These are phyloP conservation scores for Cyrtonyx montezumae DNA, from an alignment of 2,113 vertebrate species.

Conservation along the genomic window DNA sequence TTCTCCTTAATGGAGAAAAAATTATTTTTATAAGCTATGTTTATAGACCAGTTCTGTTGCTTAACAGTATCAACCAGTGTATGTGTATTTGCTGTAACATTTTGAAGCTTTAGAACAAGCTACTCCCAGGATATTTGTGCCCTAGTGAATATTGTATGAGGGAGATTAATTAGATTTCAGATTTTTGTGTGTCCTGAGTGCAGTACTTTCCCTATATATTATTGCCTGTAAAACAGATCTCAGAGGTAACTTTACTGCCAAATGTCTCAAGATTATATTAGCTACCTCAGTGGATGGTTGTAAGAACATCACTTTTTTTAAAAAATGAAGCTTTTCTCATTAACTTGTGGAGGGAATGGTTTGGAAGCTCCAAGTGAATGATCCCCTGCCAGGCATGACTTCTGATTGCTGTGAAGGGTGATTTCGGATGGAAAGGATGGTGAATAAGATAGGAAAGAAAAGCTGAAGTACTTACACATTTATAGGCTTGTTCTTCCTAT, in stretches of 20 bases:
- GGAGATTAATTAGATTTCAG: not conserved
- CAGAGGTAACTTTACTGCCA: slow-evolving; percentile 58
- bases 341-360: slow-evolving; percentile 37
- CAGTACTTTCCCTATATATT: not conserved
- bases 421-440: not conserved
- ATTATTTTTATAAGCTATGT: slow-evolving; percentile 8
- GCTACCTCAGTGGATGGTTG: slow-evolving; percentile 47
- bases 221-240: slow-evolving; percentile 29
- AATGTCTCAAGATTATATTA: slow-evolving; percentile 62
- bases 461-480: not conserved
- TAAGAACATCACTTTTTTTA: slow-evolving; percentile 65
- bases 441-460: slow-evolving; percentile 22
- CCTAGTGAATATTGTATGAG: not conserved
- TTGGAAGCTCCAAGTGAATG: slow-evolving; percentile 54
- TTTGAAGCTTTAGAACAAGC: slow-evolving; percentile 29
- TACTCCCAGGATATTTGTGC: not conserved
- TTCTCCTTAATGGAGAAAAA: not conserved
- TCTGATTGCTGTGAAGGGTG: slow-evolving; percentile 45
- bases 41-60: slow-evolving; percentile 4
- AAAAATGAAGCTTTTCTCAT: slow-evolving; percentile 54
- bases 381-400: slow-evolving; percentile 55
- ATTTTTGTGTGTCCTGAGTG: not conserved
- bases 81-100: slow-evolving; percentile 4
- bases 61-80: not conserved
- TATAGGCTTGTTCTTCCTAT: not conserved